Evolutionary conservation across 2,797 vertebrate genomes (phyloP).

Genomic region (Adelosebastes latens): DNA sequence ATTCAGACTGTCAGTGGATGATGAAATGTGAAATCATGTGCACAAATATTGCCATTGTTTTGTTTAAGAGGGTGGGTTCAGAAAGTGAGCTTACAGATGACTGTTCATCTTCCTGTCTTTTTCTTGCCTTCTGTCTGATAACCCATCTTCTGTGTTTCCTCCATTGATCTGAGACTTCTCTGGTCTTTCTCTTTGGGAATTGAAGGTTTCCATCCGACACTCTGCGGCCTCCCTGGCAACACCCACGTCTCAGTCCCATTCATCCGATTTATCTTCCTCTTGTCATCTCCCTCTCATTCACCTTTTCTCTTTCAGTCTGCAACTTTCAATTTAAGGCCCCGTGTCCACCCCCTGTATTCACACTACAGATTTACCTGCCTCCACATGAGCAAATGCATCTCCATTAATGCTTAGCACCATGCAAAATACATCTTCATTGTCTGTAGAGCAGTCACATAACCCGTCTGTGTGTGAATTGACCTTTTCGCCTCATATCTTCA

Average conservation of each 20-base stretch:
- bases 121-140: constrained; percentile 44
- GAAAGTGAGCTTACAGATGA: constrained; percentile 8
- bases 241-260: constrained; percentile 33
- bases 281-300: constrained; percentile 35
- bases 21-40: neutral
- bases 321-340: constrained; percentile 36
- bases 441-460: constrained; percentile 7
- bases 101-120: constrained; percentile 32
- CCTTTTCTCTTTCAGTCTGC: constrained; percentile 33
- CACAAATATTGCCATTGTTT: neutral
- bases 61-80: constrained; percentile 19
- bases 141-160: constrained; percentile 59
- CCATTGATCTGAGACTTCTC: constrained; percentile 52
- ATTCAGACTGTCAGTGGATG: neutral
- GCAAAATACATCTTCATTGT: constrained; percentile 5
- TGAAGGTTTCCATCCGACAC: constrained; percentile 58
- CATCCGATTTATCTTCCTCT: constrained; percentile 43
- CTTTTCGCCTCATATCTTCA: constrained; percentile 46
- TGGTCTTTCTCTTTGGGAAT: constrained; percentile 65
- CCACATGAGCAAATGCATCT: neutral
- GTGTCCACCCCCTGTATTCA: neutral
- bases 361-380: constrained; percentile 5
- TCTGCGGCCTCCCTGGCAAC: constrained; percentile 33
- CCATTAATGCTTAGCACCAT: neutral
- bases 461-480: constrained; percentile 42